Base-by-base conservation (phyloP, 2,797 vertebrate genomes). In the Falco columbarius region DNA sequence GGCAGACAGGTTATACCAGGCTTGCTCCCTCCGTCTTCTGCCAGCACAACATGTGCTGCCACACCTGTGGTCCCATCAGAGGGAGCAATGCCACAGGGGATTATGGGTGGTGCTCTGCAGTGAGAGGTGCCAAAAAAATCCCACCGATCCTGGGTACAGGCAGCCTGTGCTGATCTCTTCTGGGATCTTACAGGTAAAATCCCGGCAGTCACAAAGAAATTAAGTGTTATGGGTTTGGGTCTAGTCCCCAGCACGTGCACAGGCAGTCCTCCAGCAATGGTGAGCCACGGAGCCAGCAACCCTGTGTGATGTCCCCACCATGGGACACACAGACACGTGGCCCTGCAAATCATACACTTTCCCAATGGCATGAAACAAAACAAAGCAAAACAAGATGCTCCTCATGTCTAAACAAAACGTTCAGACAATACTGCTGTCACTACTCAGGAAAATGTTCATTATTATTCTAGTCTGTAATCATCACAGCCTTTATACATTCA, bases 241-340 rank as follows among this genome's bases (percentile, higher is more conserved):
- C 12, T 8, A 3, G 23, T 8, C 59, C 51, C 46, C 68, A 32
- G 56, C 46, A 30, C 1, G 2, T 3, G 0, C 73, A 30, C 5
- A 15, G 72, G 55, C 24, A 58, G 40, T 24, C 38, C 61, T 42
- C 20, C 61, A 6, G 61, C 61, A 30, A 38, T 14, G 14, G 61
- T 9, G 9, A 63, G 38, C 19, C 24, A 3, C 7, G 55, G 58
- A 40, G n/a, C 27, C 44, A 27, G 65, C 29, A 18, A 9, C 55
- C 55, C 54, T 7, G 65, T 7, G 2, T 13, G 34, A 40, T 40
- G 38, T 40, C 63, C 21, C 32, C 23, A 2, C 73, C 38, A 32
- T 4, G 13, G n/a, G 36, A 20, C 3, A 4, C 14, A 3, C 32
- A 14, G 56, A 6, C 34, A n/a, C 4, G 4, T 5, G 9, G 24